Conservation (phyloP, 2,888 invertebrate species). For the Bellardia bayeri region DNA sequence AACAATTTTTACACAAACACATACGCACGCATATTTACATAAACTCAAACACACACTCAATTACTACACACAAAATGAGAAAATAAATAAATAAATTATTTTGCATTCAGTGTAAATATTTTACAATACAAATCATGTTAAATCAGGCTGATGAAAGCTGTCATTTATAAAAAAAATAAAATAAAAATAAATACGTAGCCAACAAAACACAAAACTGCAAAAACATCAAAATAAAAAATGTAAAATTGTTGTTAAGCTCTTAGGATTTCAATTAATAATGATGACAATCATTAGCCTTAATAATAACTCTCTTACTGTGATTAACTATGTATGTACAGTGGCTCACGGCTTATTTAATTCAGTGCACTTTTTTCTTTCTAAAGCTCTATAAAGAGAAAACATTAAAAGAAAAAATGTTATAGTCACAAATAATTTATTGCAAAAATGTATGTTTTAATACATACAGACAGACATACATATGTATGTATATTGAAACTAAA, state of each 20-base stretch:
- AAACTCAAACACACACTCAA: neutral
- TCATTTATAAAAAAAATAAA: slow-evolving; percentile 61
- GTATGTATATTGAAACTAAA: too few relatives aligned
- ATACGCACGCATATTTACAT: neutral
- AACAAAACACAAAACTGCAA: slow-evolving; percentile 8
- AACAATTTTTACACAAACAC: slow-evolving; percentile 25
- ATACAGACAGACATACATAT: too few relatives aligned
- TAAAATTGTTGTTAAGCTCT: slow-evolving; percentile 65
- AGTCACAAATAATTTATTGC: too few relatives aligned
- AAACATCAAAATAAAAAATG: slow-evolving; percentile 23
- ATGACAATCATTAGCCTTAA: slow-evolving; percentile 68
- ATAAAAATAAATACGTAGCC: slow-evolving; percentile 30
- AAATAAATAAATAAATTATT: slow-evolving; percentile 66
- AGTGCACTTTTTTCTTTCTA: too few relatives aligned
- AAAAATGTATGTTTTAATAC: too few relatives aligned
- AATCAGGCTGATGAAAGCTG: slow-evolving; percentile 70
- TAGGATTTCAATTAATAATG: slow-evolving; percentile 75
- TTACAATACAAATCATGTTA: slow-evolving; percentile 70
- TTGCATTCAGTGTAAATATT: slow-evolving; percentile 65
- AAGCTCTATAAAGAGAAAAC: too few relatives aligned
- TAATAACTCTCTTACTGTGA: slow-evolving; percentile 24
- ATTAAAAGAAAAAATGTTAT: too few relatives aligned
- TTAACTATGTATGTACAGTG: neutral
- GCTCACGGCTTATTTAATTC: too few relatives aligned
- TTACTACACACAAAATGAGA: slow-evolving; percentile 26